A percentile compares a stretch with the other conserved stretches of the same genome.
These are phyloP conservation scores for Nylanderia fulva DNA, from an alignment of 1,140 invertebrate species.

Conservation along the genomic window DNA sequence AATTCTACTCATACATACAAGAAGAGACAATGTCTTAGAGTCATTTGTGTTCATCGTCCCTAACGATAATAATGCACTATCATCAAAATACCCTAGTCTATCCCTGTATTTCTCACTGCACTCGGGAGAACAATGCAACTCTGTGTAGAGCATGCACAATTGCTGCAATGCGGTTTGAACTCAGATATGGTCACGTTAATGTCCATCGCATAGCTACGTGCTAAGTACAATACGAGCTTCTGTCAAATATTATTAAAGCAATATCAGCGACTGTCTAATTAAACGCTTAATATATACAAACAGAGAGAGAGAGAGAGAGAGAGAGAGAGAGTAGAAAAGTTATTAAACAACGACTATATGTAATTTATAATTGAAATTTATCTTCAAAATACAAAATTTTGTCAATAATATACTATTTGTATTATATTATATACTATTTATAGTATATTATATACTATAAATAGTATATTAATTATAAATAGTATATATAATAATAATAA, in stretches of 20 bases:
- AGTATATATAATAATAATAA: too few relatives aligned
- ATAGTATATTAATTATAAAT: too few relatives aligned
- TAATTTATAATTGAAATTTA: not conserved
- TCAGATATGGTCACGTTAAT: not conserved
- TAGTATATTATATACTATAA: too few relatives aligned
- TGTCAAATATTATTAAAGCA: slow-evolving; percentile 13
- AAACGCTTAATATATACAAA: not conserved
- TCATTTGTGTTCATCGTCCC: slow-evolving; percentile 40
- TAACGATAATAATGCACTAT: slow-evolving; percentile 4
- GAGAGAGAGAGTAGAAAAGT: not conserved
- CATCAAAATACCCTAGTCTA: slow-evolving; percentile 24
- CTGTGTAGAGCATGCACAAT: slow-evolving; percentile 10
- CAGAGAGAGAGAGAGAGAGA: not conserved
- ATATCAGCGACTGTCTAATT: not conserved
- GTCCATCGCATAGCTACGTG: not conserved
- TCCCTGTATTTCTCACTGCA: not conserved
- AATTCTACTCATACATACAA: not conserved
- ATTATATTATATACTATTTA: too few relatives aligned
- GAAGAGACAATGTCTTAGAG: not conserved
- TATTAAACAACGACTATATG: not conserved
- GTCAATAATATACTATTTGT: too few relatives aligned
- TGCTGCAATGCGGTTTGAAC: slow-evolving; percentile 27
- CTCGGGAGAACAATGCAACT: slow-evolving; percentile 12
- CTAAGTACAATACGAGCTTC: slow-evolving; percentile 18
- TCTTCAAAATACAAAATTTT: not conserved